phyloP scores from a whole-genome alignment of 2,113 vertebrate genomes.

The Antennarius striatus region DNA sequence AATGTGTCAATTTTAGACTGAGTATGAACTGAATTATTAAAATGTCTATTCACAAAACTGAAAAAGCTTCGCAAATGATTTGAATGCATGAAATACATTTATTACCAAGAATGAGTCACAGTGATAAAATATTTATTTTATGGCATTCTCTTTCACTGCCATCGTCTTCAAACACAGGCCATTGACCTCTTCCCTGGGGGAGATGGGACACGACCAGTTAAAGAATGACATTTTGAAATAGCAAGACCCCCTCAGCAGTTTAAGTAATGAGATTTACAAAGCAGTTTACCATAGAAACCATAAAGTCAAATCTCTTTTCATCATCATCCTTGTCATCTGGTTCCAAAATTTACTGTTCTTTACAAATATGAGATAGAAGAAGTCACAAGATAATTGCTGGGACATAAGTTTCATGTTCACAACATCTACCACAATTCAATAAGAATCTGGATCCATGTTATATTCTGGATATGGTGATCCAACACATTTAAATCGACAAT shows the following conservation, averaged over 20 bases:
- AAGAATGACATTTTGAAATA: neutral
- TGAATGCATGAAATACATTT: neutral
- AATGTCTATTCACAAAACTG: slow-evolving; percentile 1
- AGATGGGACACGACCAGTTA: neutral
- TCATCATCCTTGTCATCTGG: too few relatives aligned
- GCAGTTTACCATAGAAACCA: slow-evolving; percentile 15
- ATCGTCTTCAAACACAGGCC: neutral
- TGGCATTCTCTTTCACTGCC: neutral
- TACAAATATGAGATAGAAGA: too few relatives aligned
- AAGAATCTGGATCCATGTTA: too few relatives aligned
- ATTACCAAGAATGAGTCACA: neutral
- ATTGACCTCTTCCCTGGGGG: neutral
- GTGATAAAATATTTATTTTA: neutral
- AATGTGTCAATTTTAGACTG: too few relatives aligned
- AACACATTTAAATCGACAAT: too few relatives aligned
- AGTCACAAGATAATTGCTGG: too few relatives aligned
- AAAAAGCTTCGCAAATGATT: too few relatives aligned
- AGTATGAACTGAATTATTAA: too few relatives aligned
- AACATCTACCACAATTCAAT: too few relatives aligned
- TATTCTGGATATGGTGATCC: too few relatives aligned
- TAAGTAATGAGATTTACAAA: slow-evolving; percentile 34
- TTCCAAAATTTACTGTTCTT: too few relatives aligned
- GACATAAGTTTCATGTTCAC: too few relatives aligned
- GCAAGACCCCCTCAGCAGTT: slow-evolving; percentile 10
- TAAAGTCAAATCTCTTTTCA: neutral